A percentile compares a stretch with the other conserved stretches of the same genome.
These are phyloP conservation scores for Hybognathus amarus DNA, from an alignment of 2,797 vertebrate genomes.

Conservation along the genomic window DNA sequence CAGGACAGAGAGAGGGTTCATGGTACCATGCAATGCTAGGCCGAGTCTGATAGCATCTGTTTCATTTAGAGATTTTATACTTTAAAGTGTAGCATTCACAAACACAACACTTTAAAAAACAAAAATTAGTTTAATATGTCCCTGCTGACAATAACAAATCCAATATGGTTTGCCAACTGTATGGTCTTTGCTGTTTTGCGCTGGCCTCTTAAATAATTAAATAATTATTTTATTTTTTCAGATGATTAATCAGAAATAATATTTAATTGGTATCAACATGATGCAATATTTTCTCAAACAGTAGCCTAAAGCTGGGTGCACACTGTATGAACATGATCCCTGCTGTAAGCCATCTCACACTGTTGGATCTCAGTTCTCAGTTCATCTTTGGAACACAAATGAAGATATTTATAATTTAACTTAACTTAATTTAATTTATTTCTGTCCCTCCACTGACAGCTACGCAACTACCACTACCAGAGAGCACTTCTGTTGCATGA, in stretches of 20 bases:
- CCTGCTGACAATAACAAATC: background rate
- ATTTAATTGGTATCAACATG: background rate
- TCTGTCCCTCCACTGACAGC: background rate
- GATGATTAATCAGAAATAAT: background rate
- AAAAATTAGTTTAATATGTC: background rate
- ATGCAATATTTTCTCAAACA: background rate
- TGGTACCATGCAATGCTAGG: constrained; percentile 33
- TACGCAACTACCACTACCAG: background rate
- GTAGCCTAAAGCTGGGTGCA: background rate
- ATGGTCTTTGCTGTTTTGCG: background rate
- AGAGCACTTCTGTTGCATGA: no score
- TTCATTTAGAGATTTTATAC: constrained; percentile 39
- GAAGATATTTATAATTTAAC: background rate
- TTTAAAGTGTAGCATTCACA: background rate
- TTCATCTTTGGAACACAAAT: background rate
- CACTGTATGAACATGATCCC: background rate
- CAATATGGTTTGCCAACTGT: background rate
- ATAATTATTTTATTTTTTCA: background rate
- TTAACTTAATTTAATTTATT: no score
- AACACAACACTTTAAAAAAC: background rate
- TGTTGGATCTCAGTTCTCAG: background rate
- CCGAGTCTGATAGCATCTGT: constrained; percentile 19
- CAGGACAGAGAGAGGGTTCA: constrained; percentile 16
- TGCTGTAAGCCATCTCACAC: background rate
- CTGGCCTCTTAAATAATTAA: background rate